Evolutionary conservation across 2,113 vertebrate species (phyloP), one percentile per base, ranked within the genome.

Genomic region (Climacteris rufus): DNA sequence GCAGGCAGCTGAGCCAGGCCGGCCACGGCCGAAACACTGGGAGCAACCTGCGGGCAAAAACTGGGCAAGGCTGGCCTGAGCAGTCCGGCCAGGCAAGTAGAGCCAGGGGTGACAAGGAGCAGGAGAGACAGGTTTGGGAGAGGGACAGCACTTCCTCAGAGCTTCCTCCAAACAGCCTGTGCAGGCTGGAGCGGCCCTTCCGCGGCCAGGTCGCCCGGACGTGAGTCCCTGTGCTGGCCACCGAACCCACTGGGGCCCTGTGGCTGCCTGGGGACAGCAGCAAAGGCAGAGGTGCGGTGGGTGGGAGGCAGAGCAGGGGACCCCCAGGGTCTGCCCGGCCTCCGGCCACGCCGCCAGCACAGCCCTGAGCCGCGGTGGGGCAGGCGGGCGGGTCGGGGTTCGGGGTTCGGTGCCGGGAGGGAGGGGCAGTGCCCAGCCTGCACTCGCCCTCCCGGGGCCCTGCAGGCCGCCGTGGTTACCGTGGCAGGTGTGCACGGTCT

Each of bases 131-230:
- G 56, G 87, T 94, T 35, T 75, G 40, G 47, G 56, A 81, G 37
- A 35, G 75, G 68, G 59, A 69, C 33, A 42, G 50, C 75, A 76
- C 8, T 53, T 85, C 54, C 88, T 60, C 68, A 64, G 39, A 75
- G 23, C 50, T 65, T 49, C 23, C 31, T 85, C 37, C 54, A 37
- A 20, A 61, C 22, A 50, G 31, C 11, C 15, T 1, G 5, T 0
- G 0, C 57, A 68, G 61, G 35, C 71, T 13, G 53, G 44, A 22
- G 28, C 1, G 0, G 14, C 44, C 28, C 50, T 39, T 66, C 74
- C 0, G 0, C 0, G 0, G 37, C 47, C 60, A 21, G 30, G 31
- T n/a, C 0, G 0, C 53, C 70, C 1, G 7, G 14, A 40, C 1
- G 0, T 5, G 22, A 1, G 1, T 25, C 44, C 21, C 40, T 16